phyloP scores from a whole-genome alignment of 2,113 vertebrate genomes.

The Austrofundulus limnaeus region DNA sequence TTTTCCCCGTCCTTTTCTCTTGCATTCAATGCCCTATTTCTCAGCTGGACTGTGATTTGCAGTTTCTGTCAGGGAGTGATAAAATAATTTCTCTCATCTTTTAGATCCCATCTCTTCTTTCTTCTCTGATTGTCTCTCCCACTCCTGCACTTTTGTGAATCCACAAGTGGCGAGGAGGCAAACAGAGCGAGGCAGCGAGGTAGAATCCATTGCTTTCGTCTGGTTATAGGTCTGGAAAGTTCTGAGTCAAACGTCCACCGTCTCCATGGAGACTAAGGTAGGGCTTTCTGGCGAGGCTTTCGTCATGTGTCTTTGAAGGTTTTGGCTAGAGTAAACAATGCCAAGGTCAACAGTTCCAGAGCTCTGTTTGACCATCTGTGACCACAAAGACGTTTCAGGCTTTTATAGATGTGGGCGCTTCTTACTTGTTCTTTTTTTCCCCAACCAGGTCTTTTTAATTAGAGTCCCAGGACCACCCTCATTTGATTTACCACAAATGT shows the following conservation, averaged over 20 bases:
- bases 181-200: constrained; percentile 52
- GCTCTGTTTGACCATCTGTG: constrained; percentile 44
- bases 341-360: constrained; percentile 51
- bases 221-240: constrained; percentile 68
- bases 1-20: constrained; percentile 14
- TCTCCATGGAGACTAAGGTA: constrained; percentile 67
- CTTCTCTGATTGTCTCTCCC: constrained; percentile 13
- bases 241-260: constrained; percentile 53
- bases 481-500: constrained; percentile 20
- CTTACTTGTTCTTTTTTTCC: constrained; percentile 9
- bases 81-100: background rate
- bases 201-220: constrained; percentile 55
- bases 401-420: constrained; percentile 28
- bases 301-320: constrained; percentile 50
- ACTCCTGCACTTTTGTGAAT: constrained; percentile 24
- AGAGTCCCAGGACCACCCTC: constrained; percentile 43
- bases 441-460: constrained; percentile 33
- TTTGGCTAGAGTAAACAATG: constrained; percentile 52
- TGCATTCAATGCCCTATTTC: constrained; percentile 12
- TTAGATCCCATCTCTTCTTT: constrained; percentile 2
- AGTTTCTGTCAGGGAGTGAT: constrained; percentile 26
- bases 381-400: constrained; percentile 37
- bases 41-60: constrained; percentile 24
- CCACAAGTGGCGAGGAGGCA: constrained; percentile 41
- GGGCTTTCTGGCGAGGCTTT: constrained; percentile 39